A percentile compares a stretch with the other conserved stretches of the same genome.
These are phyloP conservation scores for Margarornis squamiger DNA, from an alignment of 2,797 vertebrate genomes.

Conservation along the genomic window DNA sequence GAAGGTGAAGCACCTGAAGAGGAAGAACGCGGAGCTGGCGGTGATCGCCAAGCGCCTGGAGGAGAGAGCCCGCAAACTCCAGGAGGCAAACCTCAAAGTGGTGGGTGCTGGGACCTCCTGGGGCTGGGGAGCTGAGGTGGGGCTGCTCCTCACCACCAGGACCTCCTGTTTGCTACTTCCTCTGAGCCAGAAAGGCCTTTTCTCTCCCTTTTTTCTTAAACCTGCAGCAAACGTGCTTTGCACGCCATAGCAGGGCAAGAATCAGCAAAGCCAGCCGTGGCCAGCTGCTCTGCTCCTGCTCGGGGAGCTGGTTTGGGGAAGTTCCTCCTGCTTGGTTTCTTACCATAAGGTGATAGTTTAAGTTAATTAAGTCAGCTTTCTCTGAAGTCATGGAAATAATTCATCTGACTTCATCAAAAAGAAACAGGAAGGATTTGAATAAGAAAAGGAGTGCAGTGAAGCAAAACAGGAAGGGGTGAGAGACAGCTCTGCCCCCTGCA, in stretches of 20 bases:
- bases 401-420: background rate
- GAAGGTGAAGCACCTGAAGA: slow-evolving; percentile 94
- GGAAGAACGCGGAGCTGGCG: slow-evolving; percentile 94
- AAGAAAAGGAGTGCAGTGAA: background rate
- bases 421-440: slow-evolving; percentile 51
- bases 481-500: background rate
- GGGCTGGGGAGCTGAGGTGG: background rate
- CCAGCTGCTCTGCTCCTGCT: background rate
- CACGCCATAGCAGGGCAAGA: background rate
- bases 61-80: slow-evolving; percentile 93
- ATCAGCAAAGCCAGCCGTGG: fast-evolving
- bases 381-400: background rate
- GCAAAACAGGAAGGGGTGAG: slow-evolving; percentile 64
- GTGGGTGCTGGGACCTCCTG: slow-evolving; percentile 65
- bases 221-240: background rate
- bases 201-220: background rate
- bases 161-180: background rate
- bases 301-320: background rate
- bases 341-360: background rate
- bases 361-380: slow-evolving; percentile 1
- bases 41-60: slow-evolving; percentile 96
- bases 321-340: background rate
- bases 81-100: slow-evolving; percentile 96
- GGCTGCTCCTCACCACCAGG: background rate
- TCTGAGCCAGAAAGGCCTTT: background rate